Evolutionary conservation across 1,140 invertebrate genomes (phyloP).

Genomic region (Hydropsyche tenuis): DNA sequence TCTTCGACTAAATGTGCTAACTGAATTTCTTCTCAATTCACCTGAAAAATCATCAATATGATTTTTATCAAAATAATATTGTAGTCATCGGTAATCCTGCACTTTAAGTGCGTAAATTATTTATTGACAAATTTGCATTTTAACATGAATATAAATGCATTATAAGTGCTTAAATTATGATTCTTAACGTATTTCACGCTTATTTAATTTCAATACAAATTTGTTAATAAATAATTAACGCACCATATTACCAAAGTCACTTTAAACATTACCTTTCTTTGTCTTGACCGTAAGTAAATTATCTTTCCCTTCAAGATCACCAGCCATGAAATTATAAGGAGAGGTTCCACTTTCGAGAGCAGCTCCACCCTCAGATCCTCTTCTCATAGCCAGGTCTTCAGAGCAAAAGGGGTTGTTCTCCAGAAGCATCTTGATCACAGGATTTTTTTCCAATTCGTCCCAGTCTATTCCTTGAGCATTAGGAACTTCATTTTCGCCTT

Average conservation of each 20-base stretch:
- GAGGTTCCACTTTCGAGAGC: constrained; percentile 26
- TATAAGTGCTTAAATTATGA: too few relatives aligned
- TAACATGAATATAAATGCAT: too few relatives aligned
- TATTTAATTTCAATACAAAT: too few relatives aligned
- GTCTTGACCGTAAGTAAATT: not conserved
- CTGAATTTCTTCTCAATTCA: constrained; percentile 46
- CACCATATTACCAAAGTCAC: not conserved
- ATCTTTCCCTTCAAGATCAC: constrained; percentile 35
- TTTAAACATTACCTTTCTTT: constrained; percentile 31
- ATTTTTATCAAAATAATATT: not conserved
- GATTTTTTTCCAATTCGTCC: constrained; percentile 63
- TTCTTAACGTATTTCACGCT: too few relatives aligned
- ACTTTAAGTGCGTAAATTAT: too few relatives aligned
- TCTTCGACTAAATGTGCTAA: constrained; percentile 39
- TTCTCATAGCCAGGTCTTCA: constrained; percentile 14
- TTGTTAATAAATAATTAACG: too few relatives aligned
- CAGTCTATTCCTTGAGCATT: constrained; percentile 68
- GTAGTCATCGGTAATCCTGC: not conserved
- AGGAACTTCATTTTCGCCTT: constrained; percentile 64
- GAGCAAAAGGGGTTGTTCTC: constrained; percentile 40
- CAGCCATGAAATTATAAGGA: constrained; percentile 24
- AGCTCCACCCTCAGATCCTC: constrained; percentile 41
- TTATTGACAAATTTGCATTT: too few relatives aligned
- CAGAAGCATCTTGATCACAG: constrained; percentile 56
- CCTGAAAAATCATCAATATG: constrained; percentile 34